Percentiles rank a stretch among this genome's conserved stretches.
Evolutionary conservation across 2,797 vertebrate genomes (phyloP).

Genomic region (Gymnoscopelus microlampas): DNA sequence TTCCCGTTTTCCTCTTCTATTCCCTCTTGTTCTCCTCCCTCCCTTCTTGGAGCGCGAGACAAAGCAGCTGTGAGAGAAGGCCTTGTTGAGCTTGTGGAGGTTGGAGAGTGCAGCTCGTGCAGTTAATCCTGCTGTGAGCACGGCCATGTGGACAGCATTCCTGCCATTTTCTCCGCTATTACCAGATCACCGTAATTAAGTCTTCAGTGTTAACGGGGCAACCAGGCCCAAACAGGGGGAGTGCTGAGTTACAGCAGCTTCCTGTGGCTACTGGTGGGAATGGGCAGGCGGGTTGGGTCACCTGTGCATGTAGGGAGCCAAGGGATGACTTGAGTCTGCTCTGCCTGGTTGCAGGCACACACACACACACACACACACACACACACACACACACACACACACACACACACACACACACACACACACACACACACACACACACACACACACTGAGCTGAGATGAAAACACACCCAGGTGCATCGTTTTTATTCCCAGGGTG

Average conservation of each 20-base stretch:
- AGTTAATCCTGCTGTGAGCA: slow-evolving; percentile 78
- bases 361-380: slow-evolving; percentile 20
- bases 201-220: slow-evolving; percentile 67
- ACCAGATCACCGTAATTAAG: slow-evolving; percentile 81
- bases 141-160: slow-evolving; percentile 80
- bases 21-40: slow-evolving; percentile 53
- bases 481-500: slow-evolving; percentile 44
- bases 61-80: slow-evolving; percentile 74
- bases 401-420: slow-evolving; percentile 13
- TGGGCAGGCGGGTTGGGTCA: background rate
- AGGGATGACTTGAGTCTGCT: slow-evolving; percentile 19
- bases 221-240: slow-evolving; percentile 49
- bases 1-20: slow-evolving; percentile 46
- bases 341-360: slow-evolving; percentile 9
- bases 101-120: slow-evolving; percentile 78
- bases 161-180: slow-evolving; percentile 78
- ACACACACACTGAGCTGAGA: background rate
- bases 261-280: slow-evolving; percentile 62
- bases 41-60: slow-evolving; percentile 56
- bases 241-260: slow-evolving; percentile 65
- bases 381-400: slow-evolving; percentile 18
- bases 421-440: slow-evolving; percentile 8
- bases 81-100: slow-evolving; percentile 60
- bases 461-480: slow-evolving; percentile 33
- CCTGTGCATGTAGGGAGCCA: slow-evolving; percentile 7